phyloP scores from a whole-genome alignment of 2,113 vertebrate genomes.

The Callipepla squamata region DNA sequence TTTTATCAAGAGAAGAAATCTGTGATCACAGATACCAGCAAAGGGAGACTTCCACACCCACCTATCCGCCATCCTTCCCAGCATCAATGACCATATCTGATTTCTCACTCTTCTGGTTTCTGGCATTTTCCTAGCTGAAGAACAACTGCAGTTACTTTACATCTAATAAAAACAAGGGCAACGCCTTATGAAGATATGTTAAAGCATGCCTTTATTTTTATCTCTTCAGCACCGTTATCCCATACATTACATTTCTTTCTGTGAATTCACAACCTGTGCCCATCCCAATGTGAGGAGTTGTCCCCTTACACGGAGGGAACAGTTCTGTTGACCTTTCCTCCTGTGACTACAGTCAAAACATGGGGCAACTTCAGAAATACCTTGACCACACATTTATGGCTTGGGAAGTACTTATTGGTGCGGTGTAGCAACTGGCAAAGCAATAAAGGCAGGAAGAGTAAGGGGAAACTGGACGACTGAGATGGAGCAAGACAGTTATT shows the following conservation, averaged over 20 bases:
- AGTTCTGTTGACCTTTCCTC: not conserved
- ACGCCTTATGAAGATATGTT: not conserved
- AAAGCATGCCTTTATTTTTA: not conserved
- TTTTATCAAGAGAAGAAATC: not conserved
- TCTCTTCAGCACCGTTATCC: not conserved
- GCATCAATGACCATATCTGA: not conserved
- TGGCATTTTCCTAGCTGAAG: not conserved
- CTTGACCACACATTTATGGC: slow-evolving; percentile 2
- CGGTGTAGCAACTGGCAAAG: slow-evolving; percentile 47
- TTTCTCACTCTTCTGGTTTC: not conserved
- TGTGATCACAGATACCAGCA: not conserved
- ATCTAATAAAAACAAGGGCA: not conserved
- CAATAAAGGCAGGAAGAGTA: slow-evolving; percentile 61
- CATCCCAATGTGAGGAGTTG: not conserved
- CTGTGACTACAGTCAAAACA: not conserved
- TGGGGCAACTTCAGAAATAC: not conserved
- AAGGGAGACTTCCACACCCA: not conserved
- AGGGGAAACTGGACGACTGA: slow-evolving; percentile 27
- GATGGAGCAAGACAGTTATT: slow-evolving; percentile 31
- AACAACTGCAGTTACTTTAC: not conserved
- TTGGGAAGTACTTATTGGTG: slow-evolving; percentile 50
- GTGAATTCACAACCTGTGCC: not conserved
- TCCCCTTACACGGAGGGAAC: not conserved
- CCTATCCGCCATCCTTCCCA: not conserved
- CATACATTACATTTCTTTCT: not conserved